Conservation (phyloP, 2,797 vertebrate genomes). For the Lates japonicus region DNA sequence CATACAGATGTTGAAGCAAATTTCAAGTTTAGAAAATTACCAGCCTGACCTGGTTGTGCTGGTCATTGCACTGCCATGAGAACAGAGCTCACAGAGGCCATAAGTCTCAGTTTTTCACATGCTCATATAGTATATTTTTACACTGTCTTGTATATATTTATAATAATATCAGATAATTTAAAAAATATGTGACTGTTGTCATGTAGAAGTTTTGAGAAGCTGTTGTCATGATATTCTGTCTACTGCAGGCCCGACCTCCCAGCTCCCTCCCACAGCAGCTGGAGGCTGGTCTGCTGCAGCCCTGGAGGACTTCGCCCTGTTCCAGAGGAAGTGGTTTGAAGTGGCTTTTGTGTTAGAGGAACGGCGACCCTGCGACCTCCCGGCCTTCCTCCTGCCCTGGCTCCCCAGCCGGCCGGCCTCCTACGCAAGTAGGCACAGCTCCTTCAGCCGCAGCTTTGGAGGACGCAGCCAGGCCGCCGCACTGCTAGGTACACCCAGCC, state of each 20-base stretch:
- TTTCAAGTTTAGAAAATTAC: too few relatives aligned
- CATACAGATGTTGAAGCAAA: too few relatives aligned
- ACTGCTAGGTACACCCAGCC: constrained; percentile 92
- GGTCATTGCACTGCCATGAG: too few relatives aligned
- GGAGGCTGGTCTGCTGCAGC: constrained; percentile 89
- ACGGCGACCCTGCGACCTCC: constrained; percentile 93
- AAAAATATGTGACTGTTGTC: neutral
- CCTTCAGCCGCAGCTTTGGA: constrained; percentile 99
- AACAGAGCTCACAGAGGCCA: neutral
- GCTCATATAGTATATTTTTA: neutral
- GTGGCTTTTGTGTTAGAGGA: constrained; percentile 96
- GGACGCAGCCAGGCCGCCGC: constrained; percentile 99
- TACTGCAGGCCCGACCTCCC: constrained; percentile 66
- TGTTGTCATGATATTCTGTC: neutral
- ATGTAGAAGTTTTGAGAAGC: neutral
- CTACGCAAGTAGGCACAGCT: constrained; percentile 99
- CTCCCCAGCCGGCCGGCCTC: constrained; percentile 97
- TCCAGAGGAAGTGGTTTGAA: constrained; percentile 99
- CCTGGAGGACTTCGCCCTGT: constrained; percentile 93
- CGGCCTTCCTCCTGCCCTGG: constrained; percentile 95
- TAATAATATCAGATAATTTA: neutral
- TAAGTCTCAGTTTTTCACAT: neutral
- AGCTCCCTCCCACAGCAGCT: constrained; percentile 83
- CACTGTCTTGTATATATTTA: neutral
- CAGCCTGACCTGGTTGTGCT: too few relatives aligned